A percentile compares a stretch with the other conserved stretches of the same genome.
Evolutionary conservation across 2,888 invertebrate species (phyloP).

Genomic region (Plebejus melissa): DNA sequence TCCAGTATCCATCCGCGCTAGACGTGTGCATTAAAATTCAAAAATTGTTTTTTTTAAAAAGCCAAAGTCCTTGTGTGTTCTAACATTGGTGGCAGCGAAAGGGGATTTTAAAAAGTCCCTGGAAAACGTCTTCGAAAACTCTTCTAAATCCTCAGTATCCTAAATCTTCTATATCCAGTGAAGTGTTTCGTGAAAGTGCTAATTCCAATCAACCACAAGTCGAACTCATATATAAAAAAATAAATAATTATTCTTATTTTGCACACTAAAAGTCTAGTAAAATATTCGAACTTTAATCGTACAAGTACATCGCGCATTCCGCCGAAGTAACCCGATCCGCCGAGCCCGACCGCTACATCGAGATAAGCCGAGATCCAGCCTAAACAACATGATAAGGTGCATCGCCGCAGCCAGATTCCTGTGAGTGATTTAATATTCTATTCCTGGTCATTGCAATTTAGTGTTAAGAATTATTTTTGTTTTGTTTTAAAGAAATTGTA

Average conservation of each 20-base stretch:
- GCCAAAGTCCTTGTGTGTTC: too few relatives aligned
- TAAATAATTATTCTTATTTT: background rate
- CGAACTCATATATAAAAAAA: background rate
- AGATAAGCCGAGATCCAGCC: background rate
- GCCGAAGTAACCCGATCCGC: background rate
- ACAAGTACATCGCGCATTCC: background rate
- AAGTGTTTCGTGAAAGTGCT: too few relatives aligned
- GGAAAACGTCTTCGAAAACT: background rate
- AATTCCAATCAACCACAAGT: background rate
- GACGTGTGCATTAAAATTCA: too few relatives aligned
- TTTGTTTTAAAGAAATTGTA: constrained; percentile 1
- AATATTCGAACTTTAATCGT: background rate
- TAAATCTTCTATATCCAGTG: constrained; percentile 2
- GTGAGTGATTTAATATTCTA: background rate
- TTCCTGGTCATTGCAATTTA: background rate
- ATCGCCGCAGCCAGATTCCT: background rate
- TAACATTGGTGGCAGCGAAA: too few relatives aligned
- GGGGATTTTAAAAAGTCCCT: background rate
- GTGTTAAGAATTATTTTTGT: background rate
- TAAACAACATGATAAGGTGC: background rate
- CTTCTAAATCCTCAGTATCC: constrained; percentile 1
- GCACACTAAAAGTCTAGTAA: too few relatives aligned
- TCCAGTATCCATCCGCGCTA: too few relatives aligned
- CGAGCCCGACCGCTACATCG: background rate
- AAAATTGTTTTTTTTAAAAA: too few relatives aligned